Evolutionary conservation across 2,113 vertebrate genomes (phyloP).

Genomic region (Podiceps cristatus): DNA sequence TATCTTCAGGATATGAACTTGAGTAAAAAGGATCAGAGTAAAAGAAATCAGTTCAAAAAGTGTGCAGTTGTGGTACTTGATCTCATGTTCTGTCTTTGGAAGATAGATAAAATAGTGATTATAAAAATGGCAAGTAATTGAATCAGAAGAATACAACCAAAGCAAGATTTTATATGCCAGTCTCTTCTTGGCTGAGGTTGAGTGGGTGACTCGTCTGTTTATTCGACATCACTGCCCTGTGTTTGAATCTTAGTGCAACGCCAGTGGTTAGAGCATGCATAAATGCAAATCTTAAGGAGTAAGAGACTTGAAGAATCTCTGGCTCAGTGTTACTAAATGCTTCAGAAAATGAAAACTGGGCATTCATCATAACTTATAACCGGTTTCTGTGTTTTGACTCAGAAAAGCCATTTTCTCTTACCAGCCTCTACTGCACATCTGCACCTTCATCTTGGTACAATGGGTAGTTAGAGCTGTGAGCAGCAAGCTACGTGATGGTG

Average conservation of each 20-base stretch:
- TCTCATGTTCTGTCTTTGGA: neutral
- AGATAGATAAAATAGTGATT: neutral
- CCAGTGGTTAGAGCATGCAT: neutral
- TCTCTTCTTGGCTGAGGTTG: neutral
- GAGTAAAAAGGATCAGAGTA: neutral
- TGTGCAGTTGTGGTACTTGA: neutral
- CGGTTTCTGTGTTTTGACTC: neutral
- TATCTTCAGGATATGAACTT: neutral
- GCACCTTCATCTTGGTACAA: neutral
- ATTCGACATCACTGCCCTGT: neutral
- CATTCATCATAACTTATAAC: neutral
- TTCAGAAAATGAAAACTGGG: neutral
- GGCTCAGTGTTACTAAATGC: neutral
- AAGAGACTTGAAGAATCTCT: neutral
- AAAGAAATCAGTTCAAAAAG: neutral
- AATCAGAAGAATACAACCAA: neutral
- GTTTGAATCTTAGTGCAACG: neutral
- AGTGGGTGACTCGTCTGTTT: neutral
- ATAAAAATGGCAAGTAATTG: neutral
- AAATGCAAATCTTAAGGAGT: neutral
- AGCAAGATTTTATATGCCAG: neutral
- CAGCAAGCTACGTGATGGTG: neutral
- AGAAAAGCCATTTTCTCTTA: neutral
- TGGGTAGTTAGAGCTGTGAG: neutral
- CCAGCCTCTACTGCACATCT: conserved; percentile 30